A percentile compares a stretch with the other conserved stretches of the same genome.
Conservation (phyloP, 1,140 invertebrate genomes). For the Laupala kohalensis region DNA sequence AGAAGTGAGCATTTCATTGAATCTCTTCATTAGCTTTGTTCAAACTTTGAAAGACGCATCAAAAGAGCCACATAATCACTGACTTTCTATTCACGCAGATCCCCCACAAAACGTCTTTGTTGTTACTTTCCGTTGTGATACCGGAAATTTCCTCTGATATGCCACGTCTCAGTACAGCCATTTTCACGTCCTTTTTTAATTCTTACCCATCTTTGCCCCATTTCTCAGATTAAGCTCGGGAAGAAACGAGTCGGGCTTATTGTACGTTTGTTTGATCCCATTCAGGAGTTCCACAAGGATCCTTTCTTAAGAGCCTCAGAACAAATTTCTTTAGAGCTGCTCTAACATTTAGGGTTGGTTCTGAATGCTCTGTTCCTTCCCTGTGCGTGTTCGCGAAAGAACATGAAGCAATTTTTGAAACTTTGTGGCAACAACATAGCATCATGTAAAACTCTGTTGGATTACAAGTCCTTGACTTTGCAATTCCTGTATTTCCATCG, state of each 20-base stretch:
- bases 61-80: neutral
- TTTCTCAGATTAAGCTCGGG: neutral
- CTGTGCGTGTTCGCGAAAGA: neutral
- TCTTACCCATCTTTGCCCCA: neutral
- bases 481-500: neutral
- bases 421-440: neutral
- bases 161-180: neutral
- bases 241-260: neutral
- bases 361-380: neutral
- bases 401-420: neutral
- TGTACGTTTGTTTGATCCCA: neutral
- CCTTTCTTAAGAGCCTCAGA: neutral
- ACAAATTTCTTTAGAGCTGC: neutral
- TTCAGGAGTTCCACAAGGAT: neutral
- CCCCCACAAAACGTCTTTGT: neutral
- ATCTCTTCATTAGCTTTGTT: no score
- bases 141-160: neutral
- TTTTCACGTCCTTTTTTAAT: neutral
- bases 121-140: neutral
- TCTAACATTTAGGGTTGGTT: neutral
- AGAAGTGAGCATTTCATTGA: no score
- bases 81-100: neutral
- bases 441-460: neutral
- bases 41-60: no score
- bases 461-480: neutral